phyloP scores from a whole-genome alignment of 2,797 vertebrate genomes.

The Danio kyathit region DNA sequence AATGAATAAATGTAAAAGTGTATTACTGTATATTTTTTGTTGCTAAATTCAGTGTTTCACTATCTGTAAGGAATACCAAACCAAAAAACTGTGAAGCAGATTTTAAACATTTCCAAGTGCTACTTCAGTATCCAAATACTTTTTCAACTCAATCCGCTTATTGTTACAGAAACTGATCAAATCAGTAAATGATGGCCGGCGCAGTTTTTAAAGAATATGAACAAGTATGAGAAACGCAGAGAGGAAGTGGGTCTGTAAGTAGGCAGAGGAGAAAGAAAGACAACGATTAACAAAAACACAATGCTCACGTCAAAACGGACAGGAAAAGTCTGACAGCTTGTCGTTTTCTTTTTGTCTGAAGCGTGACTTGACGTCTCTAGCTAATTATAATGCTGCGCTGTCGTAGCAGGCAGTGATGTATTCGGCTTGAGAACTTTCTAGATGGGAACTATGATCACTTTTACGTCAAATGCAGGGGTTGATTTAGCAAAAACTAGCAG shows the following conservation, averaged over 20 bases:
- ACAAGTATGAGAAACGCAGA: constrained; percentile 43
- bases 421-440: constrained; percentile 42
- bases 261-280: constrained; percentile 51
- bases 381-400: constrained; percentile 53
- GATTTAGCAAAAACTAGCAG: neutral
- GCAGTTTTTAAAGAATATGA: constrained; percentile 39
- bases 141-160: neutral
- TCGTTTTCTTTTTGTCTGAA: constrained; percentile 53
- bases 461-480: neutral
- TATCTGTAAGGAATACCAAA: too few relatives aligned
- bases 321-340: constrained; percentile 57
- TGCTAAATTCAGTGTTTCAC: too few relatives aligned
- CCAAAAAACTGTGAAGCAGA: neutral
- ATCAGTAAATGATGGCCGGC: constrained; percentile 25
- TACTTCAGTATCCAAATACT: neutral
- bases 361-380: constrained; percentile 53
- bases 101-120: neutral
- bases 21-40: too few relatives aligned
- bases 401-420: constrained; percentile 48
- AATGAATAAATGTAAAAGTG: too few relatives aligned
- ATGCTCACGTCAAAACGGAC: constrained; percentile 59
- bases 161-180: neutral
- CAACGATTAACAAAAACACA: constrained; percentile 54
- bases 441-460: neutral
- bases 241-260: constrained; percentile 45